A percentile compares a stretch with the other conserved stretches of the same genome.
Conservation (phyloP, 2,113 vertebrate species). For the Rhinopomastus cyanomelas region DNA sequence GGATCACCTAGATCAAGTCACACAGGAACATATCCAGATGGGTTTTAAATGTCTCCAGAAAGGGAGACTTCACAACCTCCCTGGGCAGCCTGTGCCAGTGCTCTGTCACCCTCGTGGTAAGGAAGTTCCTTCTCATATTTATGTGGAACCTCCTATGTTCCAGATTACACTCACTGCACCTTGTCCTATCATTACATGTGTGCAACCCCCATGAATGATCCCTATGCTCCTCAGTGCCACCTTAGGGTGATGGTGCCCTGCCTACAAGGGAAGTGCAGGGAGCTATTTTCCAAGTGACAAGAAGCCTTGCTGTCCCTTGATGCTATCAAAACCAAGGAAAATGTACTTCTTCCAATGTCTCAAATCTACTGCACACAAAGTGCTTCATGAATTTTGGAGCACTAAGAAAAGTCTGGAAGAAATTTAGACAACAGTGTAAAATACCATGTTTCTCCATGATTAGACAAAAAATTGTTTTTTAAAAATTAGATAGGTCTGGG, state of each 20-base stretch:
- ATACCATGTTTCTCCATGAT: background rate
- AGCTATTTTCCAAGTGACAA: background rate
- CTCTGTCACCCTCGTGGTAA: too few species aligned
- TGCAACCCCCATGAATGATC: background rate
- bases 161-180: too few species aligned
- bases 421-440: background rate
- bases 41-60: too few species aligned
- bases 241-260: background rate
- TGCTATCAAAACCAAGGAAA: background rate
- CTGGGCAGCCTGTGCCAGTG: too few species aligned
- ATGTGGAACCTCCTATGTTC: too few species aligned
- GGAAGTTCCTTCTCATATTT: too few species aligned
- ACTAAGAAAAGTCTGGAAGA: background rate
- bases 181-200: too few species aligned
- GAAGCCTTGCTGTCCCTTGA: background rate
- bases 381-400: background rate
- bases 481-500: background rate
- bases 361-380: background rate
- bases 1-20: too few species aligned
- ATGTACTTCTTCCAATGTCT: background rate
- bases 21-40: too few species aligned
- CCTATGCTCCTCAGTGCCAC: background rate
- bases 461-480: background rate
- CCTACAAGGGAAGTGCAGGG: fast-evolving
- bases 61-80: too few species aligned